Base-by-base conservation (phyloP, 35 echinoderm and acorn worm species). In the Amphiura filiformis region DNA sequence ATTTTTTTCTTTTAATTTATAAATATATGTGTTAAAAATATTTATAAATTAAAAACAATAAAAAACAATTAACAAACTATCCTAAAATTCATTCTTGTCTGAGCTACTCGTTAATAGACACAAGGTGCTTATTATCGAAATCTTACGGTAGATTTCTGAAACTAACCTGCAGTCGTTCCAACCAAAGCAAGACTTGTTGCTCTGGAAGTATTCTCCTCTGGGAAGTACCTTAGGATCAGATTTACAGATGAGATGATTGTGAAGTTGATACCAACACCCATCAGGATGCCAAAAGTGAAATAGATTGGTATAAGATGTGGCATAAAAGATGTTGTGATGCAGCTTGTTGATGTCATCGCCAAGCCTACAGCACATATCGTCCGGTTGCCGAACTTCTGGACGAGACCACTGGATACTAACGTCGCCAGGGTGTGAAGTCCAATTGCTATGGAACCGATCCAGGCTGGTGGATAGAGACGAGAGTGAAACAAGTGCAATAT, bases 391-490 rank as follows among this genome's bases (percentile, higher is more conserved):
- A 96, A 83, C 70, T 87, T 87, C 33, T 76, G 83, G 31, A 96
- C 84, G n/a, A 96, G 61, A 0, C 90, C 83, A 78, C 89, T 96
- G 0, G 94, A 96, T 17, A 92, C 75, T 57, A 96, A 78, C 39
- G 88, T 96, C 35, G 90, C 94, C 77, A 96, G 39, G 75, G 94
- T 92, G 90, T 96, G 94, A 28, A 96, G 80, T 37, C 94, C 94
- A 82, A 96, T 96, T 76, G 94, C 94, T 47, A 96, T 92, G 23
- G 94, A 96, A 39, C 94, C 94, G 44, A 96, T 76, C 94, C 94
- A 96, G 40, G 86, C 94, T 96, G 90, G 22, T 32, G 35, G 83
- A 87, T 31, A 87, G 38, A 80, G 38, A 80, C 34, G 34, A 37
- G 38, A 80, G 78, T 37, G 38, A 87, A 87, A 77, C 36, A 22